Evolutionary conservation across 1,140 invertebrate species (phyloP).

Genomic region (Gryllus bimaculatus): DNA sequence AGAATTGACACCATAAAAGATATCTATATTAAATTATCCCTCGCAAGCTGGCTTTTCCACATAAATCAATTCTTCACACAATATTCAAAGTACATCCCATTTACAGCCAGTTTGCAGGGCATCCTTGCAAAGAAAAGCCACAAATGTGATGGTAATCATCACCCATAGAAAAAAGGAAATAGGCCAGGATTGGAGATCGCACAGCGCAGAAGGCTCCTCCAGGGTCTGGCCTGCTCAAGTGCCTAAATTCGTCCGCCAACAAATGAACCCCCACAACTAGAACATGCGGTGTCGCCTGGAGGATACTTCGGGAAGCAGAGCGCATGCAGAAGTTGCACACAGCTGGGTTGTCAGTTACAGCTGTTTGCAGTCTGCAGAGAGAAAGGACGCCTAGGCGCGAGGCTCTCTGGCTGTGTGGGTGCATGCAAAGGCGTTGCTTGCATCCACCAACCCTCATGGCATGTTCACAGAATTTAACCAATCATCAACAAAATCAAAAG

Average conservation of each 20-base stretch:
- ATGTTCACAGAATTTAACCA: background rate
- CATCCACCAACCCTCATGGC: background rate
- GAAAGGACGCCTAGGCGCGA: background rate
- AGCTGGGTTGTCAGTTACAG: background rate
- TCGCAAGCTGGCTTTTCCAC: background rate
- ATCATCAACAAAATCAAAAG: no score
- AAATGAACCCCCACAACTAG: background rate
- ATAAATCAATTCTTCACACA: background rate
- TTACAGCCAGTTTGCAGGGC: background rate
- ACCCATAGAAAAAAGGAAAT: background rate
- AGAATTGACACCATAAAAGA: background rate
- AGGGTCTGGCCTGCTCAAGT: background rate
- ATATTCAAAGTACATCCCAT: background rate
- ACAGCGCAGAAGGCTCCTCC: background rate
- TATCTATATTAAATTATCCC: background rate
- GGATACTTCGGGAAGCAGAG: background rate
- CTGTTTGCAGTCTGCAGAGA: background rate
- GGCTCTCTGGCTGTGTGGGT: background rate
- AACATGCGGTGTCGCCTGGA: background rate
- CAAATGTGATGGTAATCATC: background rate
- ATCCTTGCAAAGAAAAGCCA: background rate
- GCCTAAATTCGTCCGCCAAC: background rate
- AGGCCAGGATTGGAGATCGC: background rate
- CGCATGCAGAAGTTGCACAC: background rate
- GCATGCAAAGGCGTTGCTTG: background rate